Evolutionary conservation across 2,113 vertebrate species (phyloP), one percentile per base, ranked within the genome.

Genomic region (Ochotona princeps): DNA sequence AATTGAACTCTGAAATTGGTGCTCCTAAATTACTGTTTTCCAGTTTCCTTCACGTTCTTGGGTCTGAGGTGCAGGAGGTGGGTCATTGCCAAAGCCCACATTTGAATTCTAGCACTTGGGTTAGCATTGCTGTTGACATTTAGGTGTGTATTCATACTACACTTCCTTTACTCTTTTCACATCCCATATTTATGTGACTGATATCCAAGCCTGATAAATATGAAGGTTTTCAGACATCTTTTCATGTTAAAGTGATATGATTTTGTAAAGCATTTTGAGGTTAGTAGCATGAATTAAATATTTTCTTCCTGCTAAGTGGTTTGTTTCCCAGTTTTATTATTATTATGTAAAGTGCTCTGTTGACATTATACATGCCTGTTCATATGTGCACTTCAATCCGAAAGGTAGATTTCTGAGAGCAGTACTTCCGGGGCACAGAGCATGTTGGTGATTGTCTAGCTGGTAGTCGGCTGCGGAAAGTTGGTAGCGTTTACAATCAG

Each of bases 281-380:
- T 67, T 72, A 61, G 81, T 95, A 74, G 28, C 17, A 79, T 76
- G 47, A 67, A 66, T 70, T 49, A 76, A 74, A 8, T 81, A 72
- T 44, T 72, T 92, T 88, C 86, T 8, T 91, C 30, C 23, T 51
- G 10, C 23, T 76, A 26, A 18, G 30, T 70, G 47, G 10, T 63
- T 92, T 87, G 18, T 70, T 88, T 7, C 10, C 44, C 11, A 92
- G 18, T 82, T 81, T 95, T 81, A 89, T 35, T 51, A 0, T 87
- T 86, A 90, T 89, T 61, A 65, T 32, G 60, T 49, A 65, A 32
- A 66, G 54, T 91, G 7, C 30, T 78, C 0, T 90, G 44, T 20
- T 93, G 93, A 93, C 10, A 60, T 14, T 83, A 7, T 5, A 14
- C 54, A 13, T 74, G 23, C 73, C 26, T 89, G 2, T 47, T 25